Evolutionary conservation across 2,797 vertebrate genomes (phyloP), one percentile per base, ranked within the genome.

Genomic region (Borostomias antarcticus): DNA sequence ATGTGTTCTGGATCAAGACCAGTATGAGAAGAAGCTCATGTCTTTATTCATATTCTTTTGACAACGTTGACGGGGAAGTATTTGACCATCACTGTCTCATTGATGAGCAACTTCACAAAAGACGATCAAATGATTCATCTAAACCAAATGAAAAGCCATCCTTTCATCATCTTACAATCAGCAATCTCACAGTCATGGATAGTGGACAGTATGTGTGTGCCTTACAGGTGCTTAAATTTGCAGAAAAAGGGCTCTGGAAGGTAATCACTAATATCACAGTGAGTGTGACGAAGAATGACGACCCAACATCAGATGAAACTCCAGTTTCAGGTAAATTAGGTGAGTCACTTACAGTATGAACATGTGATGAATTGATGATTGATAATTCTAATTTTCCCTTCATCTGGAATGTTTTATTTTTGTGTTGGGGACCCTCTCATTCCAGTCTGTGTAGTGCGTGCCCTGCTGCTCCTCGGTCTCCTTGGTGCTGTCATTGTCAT

Each of bases 1-100:
- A 35, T 2, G 29, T 78, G 33, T 75, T 72, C 47, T 78, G 76
- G 76, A 66, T 78, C 37, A 78, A 72, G 51, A 72, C 45, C 25
- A 29, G 0, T 19, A 50, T 0, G 37, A 23, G 32, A 43, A 63
- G 3, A 3, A 30, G 17, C 25, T 58, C 4, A 51, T 78, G 76
- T 61, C 21, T 75, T 28, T 63, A 63, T 58, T 78, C 69, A 51
- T 73, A 63, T 63, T 45, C 30, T 23, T 32, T 9, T 3, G 10
- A 1, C 1, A 10, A 1, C 1, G 5, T 3, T 23, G 1, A 9
- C 1, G 19, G 0, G 7, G 8, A 3, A 62, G 1, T 0, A 3
- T 60, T n/a, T 10, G 13, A 59, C 60, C 1, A 19, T 2, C 45
- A 62, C 19, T 65, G 71, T 48, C 21, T 15, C 19, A 26, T 52